A percentile compares a stretch with the other conserved stretches of the same genome.
Evolutionary conservation across 2,888 invertebrate species (phyloP).

Genomic region (Ganaspis brasiliensis): DNA sequence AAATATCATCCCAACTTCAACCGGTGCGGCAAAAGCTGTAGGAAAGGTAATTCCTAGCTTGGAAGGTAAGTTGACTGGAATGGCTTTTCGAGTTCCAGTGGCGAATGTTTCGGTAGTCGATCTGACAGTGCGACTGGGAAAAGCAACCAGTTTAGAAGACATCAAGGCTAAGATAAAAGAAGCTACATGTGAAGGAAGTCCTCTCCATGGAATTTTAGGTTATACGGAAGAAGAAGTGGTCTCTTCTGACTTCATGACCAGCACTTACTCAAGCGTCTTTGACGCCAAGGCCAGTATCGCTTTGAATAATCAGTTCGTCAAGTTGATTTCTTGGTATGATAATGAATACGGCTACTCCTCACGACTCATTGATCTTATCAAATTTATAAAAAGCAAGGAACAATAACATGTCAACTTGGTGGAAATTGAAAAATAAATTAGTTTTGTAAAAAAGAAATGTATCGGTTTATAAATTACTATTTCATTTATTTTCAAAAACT

Average conservation of each 20-base stretch:
- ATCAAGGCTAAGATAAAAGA: slow-evolving; percentile 95
- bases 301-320: slow-evolving; percentile 97
- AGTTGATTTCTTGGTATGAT: slow-evolving; percentile 99
- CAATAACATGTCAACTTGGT: slow-evolving; percentile 64
- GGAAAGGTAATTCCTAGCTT: slow-evolving; percentile 99
- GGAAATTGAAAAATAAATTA: no score
- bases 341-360: slow-evolving; percentile 99
- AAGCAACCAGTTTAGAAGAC: slow-evolving; percentile 92
- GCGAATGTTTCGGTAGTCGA: slow-evolving; percentile 99
- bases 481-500: no score
- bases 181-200: slow-evolving; percentile 87
- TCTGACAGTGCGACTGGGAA: slow-evolving; percentile 93
- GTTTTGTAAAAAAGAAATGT: no score
- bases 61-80: slow-evolving; percentile 98
- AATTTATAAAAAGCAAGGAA: slow-evolving; percentile 89
- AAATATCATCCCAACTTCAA: slow-evolving; percentile 99
- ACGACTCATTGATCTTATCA: slow-evolving; percentile 98
- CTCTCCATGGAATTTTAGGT: slow-evolving; percentile 94
- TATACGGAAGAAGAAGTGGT: slow-evolving; percentile 99
- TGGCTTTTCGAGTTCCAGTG: slow-evolving; percentile 99
- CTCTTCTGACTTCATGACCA: slow-evolving; percentile 97
- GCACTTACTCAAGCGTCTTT: slow-evolving; percentile 95
- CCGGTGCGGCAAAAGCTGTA: slow-evolving; percentile 99
- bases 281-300: slow-evolving; percentile 98
- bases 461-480: no score